phyloP scores from a whole-genome alignment of 2,113 vertebrate genomes.

The Esox niger region DNA sequence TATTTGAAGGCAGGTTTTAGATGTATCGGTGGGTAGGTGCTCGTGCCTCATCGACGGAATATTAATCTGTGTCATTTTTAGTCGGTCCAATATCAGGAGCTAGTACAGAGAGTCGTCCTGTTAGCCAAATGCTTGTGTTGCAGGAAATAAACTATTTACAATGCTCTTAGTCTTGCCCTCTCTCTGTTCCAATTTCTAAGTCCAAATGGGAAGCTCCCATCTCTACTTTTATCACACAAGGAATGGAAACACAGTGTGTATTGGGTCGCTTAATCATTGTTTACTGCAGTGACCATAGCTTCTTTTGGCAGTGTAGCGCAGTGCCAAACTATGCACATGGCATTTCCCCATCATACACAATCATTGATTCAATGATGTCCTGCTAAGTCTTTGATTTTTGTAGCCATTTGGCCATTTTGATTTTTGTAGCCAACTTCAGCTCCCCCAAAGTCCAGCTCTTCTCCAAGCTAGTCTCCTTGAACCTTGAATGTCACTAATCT shows the following conservation, averaged over 20 bases:
- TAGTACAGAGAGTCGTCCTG: not conserved
- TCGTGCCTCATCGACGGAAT: not conserved
- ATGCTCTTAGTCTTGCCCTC: not conserved
- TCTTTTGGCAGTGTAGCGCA: not conserved
- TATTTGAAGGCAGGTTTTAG: too few species aligned
- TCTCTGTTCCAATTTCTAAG: not conserved
- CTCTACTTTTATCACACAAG: not conserved
- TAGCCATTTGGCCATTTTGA: not conserved
- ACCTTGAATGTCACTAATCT: slow-evolving; percentile 40
- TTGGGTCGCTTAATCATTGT: not conserved
- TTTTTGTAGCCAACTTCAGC: not conserved
- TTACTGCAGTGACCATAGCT: not conserved
- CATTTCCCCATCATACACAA: not conserved
- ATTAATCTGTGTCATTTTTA: slow-evolving; percentile 13
- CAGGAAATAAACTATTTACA: not conserved
- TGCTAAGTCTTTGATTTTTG: not conserved
- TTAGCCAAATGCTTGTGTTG: not conserved
- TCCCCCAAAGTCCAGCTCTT: not conserved
- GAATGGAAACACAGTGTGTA: not conserved
- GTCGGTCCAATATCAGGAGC: not conserved
- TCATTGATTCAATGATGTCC: not conserved
- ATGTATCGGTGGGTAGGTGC: too few species aligned
- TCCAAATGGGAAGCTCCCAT: too few species aligned
- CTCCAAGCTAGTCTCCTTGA: slow-evolving; percentile 43
- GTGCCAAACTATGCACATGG: not conserved